Evolutionary conservation across 2,113 vertebrate species (phyloP).

Genomic region (Halcyon senegalensis): DNA sequence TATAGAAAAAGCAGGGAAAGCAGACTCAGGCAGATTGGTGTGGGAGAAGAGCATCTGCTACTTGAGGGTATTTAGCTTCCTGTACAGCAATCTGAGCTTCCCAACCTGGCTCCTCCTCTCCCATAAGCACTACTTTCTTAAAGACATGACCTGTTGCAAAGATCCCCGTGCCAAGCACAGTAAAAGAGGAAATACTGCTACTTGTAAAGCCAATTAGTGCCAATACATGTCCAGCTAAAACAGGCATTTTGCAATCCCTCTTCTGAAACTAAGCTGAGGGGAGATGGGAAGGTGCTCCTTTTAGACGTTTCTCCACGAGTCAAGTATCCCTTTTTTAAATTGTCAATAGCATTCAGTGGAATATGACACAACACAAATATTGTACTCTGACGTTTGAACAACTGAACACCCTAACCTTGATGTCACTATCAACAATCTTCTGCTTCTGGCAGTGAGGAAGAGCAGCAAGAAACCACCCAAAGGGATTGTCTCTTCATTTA

Average conservation of each 20-base stretch:
- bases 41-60: not conserved
- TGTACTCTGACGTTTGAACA: not conserved
- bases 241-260: not conserved
- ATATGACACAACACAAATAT: not conserved
- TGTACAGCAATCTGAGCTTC: not conserved
- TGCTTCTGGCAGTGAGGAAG: not conserved
- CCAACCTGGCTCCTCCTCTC: not conserved
- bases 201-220: not conserved
- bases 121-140: not conserved
- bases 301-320: not conserved
- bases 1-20: not conserved
- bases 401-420: not conserved
- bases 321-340: not conserved
- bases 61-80: not conserved
- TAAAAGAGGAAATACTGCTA: not conserved
- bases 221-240: not conserved
- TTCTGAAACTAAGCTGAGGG: not conserved
- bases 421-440: not conserved
- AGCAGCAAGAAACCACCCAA: not conserved
- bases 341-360: not conserved
- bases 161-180: not conserved
- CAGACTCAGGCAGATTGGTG: not conserved
- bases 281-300: not conserved
- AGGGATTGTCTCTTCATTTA: not conserved
- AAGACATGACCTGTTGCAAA: conserved; percentile 12